These are phyloP conservation scores for Athalia cordata DNA, from an alignment of 2,888 invertebrate species.

Conservation along the genomic window DNA sequence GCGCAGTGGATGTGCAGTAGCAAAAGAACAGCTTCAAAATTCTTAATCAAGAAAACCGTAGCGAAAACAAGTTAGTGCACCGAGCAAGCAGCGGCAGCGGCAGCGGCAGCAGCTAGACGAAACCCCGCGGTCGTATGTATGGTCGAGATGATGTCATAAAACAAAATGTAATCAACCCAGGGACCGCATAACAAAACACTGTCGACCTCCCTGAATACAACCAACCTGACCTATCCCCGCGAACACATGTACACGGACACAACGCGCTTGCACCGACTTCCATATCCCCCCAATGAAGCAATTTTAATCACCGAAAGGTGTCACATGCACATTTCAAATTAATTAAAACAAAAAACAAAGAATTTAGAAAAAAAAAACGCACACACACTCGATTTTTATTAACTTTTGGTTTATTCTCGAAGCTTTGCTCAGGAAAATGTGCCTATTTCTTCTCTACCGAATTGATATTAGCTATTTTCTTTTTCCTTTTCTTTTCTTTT, in stretches of 20 bases:
- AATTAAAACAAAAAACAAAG: too few species aligned
- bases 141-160: slow-evolving; percentile 52
- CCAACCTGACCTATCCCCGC: not conserved
- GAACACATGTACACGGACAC: not conserved
- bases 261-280: not conserved
- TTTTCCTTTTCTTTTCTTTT: too few species aligned
- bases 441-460: not conserved
- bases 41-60: slow-evolving; percentile 43
- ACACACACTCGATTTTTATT: not conserved
- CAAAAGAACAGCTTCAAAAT: slow-evolving; percentile 43
- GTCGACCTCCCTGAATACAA: slow-evolving; percentile 43
- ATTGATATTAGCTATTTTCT: not conserved
- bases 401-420: not conserved
- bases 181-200: slow-evolving; percentile 48
- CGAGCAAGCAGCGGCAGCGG: too few species aligned
- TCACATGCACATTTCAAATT: too few species aligned
- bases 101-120: not conserved
- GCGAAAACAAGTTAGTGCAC: slow-evolving; percentile 40
- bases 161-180: slow-evolving; percentile 55
- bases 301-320: too few species aligned
- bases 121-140: slow-evolving; percentile 26
- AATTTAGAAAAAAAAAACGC: not conserved
- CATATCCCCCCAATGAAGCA: too few species aligned
- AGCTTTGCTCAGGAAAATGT: not conserved
- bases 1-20: not conserved